Evolutionary conservation across 2,113 vertebrate genomes (phyloP).

Genomic region (Nipponia nippon): DNA sequence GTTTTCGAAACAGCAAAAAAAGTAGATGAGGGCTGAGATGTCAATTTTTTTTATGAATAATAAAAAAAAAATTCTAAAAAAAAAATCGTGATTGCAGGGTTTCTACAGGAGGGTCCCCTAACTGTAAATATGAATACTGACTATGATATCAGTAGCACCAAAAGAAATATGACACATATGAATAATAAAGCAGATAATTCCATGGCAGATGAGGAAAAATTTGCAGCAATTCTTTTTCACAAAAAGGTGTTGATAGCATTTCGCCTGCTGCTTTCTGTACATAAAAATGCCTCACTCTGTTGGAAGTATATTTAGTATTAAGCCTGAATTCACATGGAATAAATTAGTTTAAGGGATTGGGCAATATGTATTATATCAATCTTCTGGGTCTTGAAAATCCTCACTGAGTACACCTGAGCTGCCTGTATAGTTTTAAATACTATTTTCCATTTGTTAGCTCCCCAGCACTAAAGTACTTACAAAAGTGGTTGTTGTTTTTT

Average conservation of each 20-base stretch:
- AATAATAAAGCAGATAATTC: neutral
- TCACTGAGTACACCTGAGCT: neutral
- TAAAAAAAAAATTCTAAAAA: neutral
- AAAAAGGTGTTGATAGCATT: neutral
- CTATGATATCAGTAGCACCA: neutral
- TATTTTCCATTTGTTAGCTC: neutral
- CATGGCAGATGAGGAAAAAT: neutral
- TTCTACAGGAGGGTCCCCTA: neutral
- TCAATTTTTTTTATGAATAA: neutral
- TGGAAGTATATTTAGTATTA: neutral
- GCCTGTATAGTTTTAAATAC: neutral
- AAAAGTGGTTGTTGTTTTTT: neutral
- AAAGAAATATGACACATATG: neutral
- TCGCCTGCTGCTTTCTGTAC: neutral
- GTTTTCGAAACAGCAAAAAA: neutral
- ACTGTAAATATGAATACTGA: neutral
- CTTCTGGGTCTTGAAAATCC: neutral
- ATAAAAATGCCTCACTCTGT: neutral
- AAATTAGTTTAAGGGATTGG: neutral
- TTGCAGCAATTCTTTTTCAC: neutral
- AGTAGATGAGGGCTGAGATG: neutral
- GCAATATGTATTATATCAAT: neutral
- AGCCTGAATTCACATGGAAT: neutral
- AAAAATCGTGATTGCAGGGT: neutral
- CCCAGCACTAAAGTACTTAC: neutral